phyloP scores from a whole-genome alignment of 2,797 vertebrate genomes.

The Poeciliopsis gracilis region DNA sequence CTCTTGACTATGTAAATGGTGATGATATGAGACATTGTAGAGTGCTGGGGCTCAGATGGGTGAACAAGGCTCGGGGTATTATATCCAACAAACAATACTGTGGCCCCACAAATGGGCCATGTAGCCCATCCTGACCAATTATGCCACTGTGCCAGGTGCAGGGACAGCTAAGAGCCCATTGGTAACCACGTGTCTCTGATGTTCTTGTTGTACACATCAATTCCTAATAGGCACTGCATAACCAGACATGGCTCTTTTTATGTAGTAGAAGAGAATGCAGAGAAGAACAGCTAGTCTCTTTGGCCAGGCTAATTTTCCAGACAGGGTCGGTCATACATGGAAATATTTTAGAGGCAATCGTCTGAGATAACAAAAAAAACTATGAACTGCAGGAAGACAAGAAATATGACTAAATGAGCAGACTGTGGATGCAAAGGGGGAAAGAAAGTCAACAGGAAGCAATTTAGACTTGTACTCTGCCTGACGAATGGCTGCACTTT shows the following conservation, averaged over 20 bases:
- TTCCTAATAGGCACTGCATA: slow-evolving; percentile 83
- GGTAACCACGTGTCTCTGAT: slow-evolving; percentile 83
- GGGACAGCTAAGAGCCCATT: slow-evolving; percentile 83
- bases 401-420: slow-evolving; percentile 37
- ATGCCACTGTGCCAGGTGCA: slow-evolving; percentile 87
- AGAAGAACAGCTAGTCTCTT: slow-evolving; percentile 68
- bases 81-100: slow-evolving; percentile 77
- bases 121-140: slow-evolving; percentile 82
- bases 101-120: slow-evolving; percentile 75
- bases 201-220: slow-evolving; percentile 83
- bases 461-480: slow-evolving; percentile 9
- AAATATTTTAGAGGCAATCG: slow-evolving; percentile 53
- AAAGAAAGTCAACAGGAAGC: slow-evolving; percentile 5
- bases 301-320: slow-evolving; percentile 80
- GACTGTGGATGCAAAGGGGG: slow-evolving; percentile 11
- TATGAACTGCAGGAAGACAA: slow-evolving; percentile 16
- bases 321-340: slow-evolving; percentile 60
- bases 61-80: slow-evolving; percentile 79
- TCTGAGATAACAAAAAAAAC: slow-evolving; percentile 53
- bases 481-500: slow-evolving; percentile 5
- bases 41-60: slow-evolving; percentile 84
- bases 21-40: slow-evolving; percentile 83
- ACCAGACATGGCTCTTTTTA: slow-evolving; percentile 76
- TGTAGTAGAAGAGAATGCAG: slow-evolving; percentile 62
- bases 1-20: slow-evolving; percentile 88